A percentile compares a stretch with the other conserved stretches of the same genome.
Conservation (phyloP, 2,888 invertebrate species). For the Gortyna flavago region DNA sequence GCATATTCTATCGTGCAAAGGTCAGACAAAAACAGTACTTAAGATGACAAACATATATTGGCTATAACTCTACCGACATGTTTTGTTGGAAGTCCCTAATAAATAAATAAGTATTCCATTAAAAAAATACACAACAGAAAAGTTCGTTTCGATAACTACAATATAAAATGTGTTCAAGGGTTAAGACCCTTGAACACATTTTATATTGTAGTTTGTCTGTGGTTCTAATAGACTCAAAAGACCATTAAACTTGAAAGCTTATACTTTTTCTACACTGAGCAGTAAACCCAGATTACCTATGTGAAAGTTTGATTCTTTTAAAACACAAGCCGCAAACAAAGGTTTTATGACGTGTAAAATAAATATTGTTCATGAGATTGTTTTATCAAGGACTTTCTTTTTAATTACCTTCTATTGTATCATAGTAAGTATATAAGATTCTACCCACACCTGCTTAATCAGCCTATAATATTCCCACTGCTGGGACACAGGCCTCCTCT, state of each 20-base stretch:
- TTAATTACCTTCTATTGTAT: not conserved
- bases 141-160: too few species aligned
- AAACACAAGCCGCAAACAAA: slow-evolving; percentile 8
- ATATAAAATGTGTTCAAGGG: too few species aligned
- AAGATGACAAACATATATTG: not conserved
- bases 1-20: not conserved
- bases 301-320: slow-evolving; percentile 31
- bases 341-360: slow-evolving; percentile 2
- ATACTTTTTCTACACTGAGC: slow-evolving; percentile 9
- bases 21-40: not conserved
- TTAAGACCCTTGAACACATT: slow-evolving; percentile 13
- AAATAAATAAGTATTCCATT: slow-evolving; percentile 12
- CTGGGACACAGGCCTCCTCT: not conserved
- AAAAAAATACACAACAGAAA: slow-evolving; percentile 26
- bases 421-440: not conserved
- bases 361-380: slow-evolving; percentile 1
- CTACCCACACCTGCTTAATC: not conserved
- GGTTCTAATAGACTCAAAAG: slow-evolving; percentile 15
- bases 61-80: not conserved
- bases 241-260: slow-evolving; percentile 19
- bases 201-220: not conserved
- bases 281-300: slow-evolving; percentile 22
- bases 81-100: not conserved
- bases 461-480: not conserved
- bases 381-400: not conserved